phyloP scores from a whole-genome alignment of 2,888 invertebrate species.

The Drosophila tripunctata region DNA sequence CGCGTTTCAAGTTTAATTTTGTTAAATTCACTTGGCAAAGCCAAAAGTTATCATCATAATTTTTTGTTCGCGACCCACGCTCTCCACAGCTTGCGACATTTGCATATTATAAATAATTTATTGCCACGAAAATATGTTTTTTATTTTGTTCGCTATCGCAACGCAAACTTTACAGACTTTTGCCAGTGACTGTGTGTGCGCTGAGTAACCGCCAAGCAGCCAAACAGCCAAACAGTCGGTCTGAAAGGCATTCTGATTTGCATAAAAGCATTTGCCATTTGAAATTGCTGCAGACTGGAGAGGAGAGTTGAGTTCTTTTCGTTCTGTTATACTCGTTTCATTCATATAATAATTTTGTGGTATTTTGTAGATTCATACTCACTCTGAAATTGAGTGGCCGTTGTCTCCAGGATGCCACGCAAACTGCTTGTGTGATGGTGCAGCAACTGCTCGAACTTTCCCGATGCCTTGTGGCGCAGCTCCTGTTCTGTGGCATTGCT shows the following conservation, averaged over 20 bases:
- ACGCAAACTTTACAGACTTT: slow-evolving; percentile 59
- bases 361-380: slow-evolving; percentile 81
- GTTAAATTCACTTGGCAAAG: slow-evolving; percentile 62
- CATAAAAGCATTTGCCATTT: slow-evolving; percentile 60
- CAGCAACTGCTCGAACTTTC: slow-evolving; percentile 88
- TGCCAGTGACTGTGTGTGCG: slow-evolving; percentile 9
- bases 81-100: slow-evolving; percentile 40
- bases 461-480: slow-evolving; percentile 81
- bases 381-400: slow-evolving; percentile 91
- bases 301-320: slow-evolving; percentile 16
- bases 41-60: slow-evolving; percentile 70
- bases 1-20: slow-evolving; percentile 76
- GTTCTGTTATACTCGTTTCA: slow-evolving; percentile 1
- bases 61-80: slow-evolving; percentile 61
- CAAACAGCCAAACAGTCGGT: not conserved
- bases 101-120: slow-evolving; percentile 80
- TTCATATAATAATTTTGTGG: too few species aligned
- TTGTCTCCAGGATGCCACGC: slow-evolving; percentile 90
- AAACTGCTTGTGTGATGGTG: slow-evolving; percentile 90
- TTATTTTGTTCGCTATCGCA: slow-evolving; percentile 33
- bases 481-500: slow-evolving; percentile 83
- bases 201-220: slow-evolving; percentile 13
- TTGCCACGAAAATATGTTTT: slow-evolving; percentile 72
- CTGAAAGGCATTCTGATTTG: slow-evolving; percentile 50
- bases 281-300: too few species aligned